phyloP scores from a whole-genome alignment of 2,797 vertebrate species.

The Coluber constrictor region DNA sequence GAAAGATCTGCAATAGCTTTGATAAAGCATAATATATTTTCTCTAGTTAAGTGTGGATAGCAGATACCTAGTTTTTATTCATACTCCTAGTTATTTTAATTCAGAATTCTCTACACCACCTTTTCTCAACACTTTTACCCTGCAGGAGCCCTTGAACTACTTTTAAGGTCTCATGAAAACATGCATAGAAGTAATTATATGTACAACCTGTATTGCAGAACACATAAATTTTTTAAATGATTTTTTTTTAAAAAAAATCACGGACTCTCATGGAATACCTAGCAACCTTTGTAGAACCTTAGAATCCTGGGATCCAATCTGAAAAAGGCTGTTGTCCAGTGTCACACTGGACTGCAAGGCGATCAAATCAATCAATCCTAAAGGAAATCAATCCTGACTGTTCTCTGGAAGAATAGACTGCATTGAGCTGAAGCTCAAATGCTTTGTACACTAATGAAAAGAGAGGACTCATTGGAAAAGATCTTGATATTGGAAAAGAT shows the following conservation, averaged over 20 bases:
- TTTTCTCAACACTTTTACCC: not conserved
- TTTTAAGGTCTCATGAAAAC: not conserved
- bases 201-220: not conserved
- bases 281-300: not conserved
- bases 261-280: not conserved
- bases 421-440: not conserved
- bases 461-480: not conserved
- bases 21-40: not conserved
- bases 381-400: not conserved
- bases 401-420: not conserved
- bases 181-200: not conserved
- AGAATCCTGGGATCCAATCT: not conserved
- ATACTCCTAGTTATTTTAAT: not conserved
- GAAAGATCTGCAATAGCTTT: not conserved
- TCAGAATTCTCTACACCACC: not conserved
- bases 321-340: not conserved
- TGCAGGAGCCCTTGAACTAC: not conserved
- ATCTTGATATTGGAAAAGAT: not conserved
- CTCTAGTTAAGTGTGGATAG: not conserved
- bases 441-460: not conserved
- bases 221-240: not conserved
- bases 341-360: not conserved
- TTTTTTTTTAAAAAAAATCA: not conserved
- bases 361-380: not conserved
- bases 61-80: not conserved